Conservation (phyloP, 2,797 vertebrate species). For the Molossus molossus region DNA sequence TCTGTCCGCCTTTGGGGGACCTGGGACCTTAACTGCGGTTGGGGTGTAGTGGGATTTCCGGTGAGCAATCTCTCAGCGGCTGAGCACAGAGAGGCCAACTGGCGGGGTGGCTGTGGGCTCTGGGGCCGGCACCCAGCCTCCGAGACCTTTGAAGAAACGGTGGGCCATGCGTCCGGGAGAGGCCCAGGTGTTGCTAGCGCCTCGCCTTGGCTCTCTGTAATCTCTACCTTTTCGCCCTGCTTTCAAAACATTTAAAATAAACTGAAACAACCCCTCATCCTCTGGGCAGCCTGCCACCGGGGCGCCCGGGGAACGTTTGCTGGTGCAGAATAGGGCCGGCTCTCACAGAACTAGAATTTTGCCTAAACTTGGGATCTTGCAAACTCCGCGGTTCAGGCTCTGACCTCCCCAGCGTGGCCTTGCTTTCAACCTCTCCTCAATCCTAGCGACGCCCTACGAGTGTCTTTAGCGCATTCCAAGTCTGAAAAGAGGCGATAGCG, state of each 20-base stretch:
- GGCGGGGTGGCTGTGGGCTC: background rate
- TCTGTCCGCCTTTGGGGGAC: background rate
- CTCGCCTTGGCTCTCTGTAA: background rate
- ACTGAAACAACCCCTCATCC: slow-evolving; percentile 31
- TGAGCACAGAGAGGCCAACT: background rate
- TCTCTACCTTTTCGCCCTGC: background rate
- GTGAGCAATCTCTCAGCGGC: background rate
- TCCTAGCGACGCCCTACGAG: background rate
- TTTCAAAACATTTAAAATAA: slow-evolving; percentile 61
- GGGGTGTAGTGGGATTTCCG: background rate
- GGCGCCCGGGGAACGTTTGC: slow-evolving; percentile 27
- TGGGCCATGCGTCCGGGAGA: background rate
- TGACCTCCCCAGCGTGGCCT: background rate
- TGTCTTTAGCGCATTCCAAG: slow-evolving; percentile 20
- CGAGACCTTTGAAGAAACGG: background rate
- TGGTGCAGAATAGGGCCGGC: background rate
- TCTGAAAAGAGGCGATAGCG: background rate
- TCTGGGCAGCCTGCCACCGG: background rate
- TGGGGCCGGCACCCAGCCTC: background rate
- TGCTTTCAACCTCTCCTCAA: slow-evolving; percentile 45
- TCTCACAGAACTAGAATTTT: background rate
- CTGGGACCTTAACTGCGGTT: background rate
- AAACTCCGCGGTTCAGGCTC: background rate
- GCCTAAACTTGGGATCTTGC: slow-evolving; percentile 16
- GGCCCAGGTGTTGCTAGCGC: background rate